Evolutionary conservation across 2,888 invertebrate genomes (phyloP), one percentile per base, ranked within the genome.

Genomic region (Agriopis leucophaearia): DNA sequence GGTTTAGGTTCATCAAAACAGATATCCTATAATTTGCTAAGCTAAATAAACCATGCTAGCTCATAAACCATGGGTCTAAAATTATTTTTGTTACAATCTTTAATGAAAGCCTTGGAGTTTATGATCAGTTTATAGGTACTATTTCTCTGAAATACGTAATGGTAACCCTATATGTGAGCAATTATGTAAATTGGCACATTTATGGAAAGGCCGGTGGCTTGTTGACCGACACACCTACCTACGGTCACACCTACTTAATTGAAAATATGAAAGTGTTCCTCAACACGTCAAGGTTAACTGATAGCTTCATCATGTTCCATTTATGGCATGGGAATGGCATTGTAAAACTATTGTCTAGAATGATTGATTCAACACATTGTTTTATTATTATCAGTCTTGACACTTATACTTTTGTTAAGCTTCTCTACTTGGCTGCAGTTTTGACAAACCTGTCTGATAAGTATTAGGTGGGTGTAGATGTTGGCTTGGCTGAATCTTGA

Each of bases 101-200:
- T 16, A 13, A 51, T 36, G 35, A 35, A n/a, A 12, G 10, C n/a
- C 16, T n/a, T 9, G 5, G 0, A 6, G 7, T 1, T 8, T 54
- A 15, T 15, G 15, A 7, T 15, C 0, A 42, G 18, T 27, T 56
- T 45, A 57, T 45, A n/a, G n/a, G n/a, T n/a, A 10, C 13, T 73
- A 67, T 70, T 73, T 68, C 44, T 66, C 58, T 66, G 38, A 55
- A 71, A 68, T 68, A 40, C 18, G 36, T 38, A 36, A 56, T 70
- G 70, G 63, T 73, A 64, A 64, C 68, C 60, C 64, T 60, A 60
- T 52, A n/a, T 38, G 60, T 74, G 64, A 69, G 73, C 77, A 81
- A 82, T 80, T 77, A 74, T 65, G 72, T 70, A 75, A 73, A 78
- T 74, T 73, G 73, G 73, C 74, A 78, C 64, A 64, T 78, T 78